Conservation (phyloP, 2,888 invertebrate species). For the Tachina lurida region DNA sequence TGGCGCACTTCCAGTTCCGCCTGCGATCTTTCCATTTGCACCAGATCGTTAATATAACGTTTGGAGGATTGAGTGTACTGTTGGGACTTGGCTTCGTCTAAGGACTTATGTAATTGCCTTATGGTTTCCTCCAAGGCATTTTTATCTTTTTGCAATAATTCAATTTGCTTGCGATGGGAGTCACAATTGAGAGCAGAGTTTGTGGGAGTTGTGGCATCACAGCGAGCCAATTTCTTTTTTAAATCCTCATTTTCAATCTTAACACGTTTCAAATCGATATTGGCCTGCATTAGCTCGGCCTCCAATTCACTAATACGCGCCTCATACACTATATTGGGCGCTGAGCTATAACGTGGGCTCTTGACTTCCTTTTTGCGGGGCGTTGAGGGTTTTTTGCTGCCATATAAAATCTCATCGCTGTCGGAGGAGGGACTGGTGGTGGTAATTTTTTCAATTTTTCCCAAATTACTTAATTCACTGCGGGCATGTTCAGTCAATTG, state of each 20-base stretch:
- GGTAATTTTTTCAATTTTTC: conserved; percentile 65
- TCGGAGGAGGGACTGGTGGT: conserved; percentile 85
- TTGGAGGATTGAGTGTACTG: conserved; percentile 83
- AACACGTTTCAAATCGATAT: conserved; percentile 89
- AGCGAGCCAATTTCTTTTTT: conserved; percentile 81
- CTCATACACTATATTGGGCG: conserved; percentile 92
- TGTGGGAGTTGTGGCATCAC: conserved; percentile 72
- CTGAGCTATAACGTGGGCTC: conserved; percentile 85
- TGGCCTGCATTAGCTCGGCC: conserved; percentile 90
- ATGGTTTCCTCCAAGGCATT: conserved; percentile 87
- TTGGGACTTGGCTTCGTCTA: conserved; percentile 86
- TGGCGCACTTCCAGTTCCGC: conserved; percentile 90
- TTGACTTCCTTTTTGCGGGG: conserved; percentile 72
- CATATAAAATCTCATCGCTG: conserved; percentile 81
- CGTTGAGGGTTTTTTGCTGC: conserved; percentile 35
- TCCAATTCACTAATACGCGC: conserved; percentile 93
- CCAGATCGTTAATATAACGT: conserved; percentile 89
- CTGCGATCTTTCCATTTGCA: conserved; percentile 90
- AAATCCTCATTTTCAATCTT: conserved; percentile 86
- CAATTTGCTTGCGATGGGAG: conserved; percentile 88
- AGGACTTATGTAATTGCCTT: conserved; percentile 86
- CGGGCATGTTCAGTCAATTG: conserved; percentile 91
- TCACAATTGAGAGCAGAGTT: conserved; percentile 83
- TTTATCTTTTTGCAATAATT: conserved; percentile 89
- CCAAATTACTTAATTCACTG: conserved; percentile 86